phyloP scores from a whole-genome alignment of 2,113 vertebrate genomes.

The Xiphophorus couchianus region DNA sequence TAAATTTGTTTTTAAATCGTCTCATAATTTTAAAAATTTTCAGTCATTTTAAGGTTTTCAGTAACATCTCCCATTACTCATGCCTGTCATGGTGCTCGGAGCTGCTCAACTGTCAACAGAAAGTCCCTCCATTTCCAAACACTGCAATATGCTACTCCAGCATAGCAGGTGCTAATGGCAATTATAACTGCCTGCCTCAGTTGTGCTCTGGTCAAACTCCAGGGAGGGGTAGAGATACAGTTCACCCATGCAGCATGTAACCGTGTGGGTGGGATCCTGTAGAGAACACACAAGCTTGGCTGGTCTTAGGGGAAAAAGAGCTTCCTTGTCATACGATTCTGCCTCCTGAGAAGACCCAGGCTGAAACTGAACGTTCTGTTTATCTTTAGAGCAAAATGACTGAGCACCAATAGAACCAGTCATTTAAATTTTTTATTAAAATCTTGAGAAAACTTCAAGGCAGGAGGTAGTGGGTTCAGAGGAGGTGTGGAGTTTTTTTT shows the following conservation, averaged over 20 bases:
- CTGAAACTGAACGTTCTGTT: conserved; percentile 54
- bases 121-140: conserved; percentile 32
- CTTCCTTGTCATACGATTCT: conserved; percentile 27
- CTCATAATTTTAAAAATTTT: no score
- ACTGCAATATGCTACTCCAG: conserved; percentile 19
- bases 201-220: conserved; percentile 53
- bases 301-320: conserved; percentile 26
- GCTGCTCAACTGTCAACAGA: conserved; percentile 12
- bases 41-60: no score
- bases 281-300: conserved; percentile 19
- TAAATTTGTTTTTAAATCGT: no score
- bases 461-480: conserved; percentile 9
- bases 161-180: conserved; percentile 61
- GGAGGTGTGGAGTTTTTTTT: conserved; percentile 37
- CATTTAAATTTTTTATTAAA: conserved; percentile 37
- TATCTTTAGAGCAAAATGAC: conserved; percentile 40
- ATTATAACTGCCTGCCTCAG: conserved; percentile 43
- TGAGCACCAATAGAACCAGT: conserved; percentile 35
- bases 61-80: not conserved
- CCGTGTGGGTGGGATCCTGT: conserved; percentile 45
- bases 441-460: conserved; percentile 16
- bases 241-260: conserved; percentile 29
- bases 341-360: conserved; percentile 33
- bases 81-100: conserved; percentile 7
- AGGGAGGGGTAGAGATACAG: conserved; percentile 49